Conservation (phyloP, 2,888 invertebrate genomes). For the Platerodrilus igneus region DNA sequence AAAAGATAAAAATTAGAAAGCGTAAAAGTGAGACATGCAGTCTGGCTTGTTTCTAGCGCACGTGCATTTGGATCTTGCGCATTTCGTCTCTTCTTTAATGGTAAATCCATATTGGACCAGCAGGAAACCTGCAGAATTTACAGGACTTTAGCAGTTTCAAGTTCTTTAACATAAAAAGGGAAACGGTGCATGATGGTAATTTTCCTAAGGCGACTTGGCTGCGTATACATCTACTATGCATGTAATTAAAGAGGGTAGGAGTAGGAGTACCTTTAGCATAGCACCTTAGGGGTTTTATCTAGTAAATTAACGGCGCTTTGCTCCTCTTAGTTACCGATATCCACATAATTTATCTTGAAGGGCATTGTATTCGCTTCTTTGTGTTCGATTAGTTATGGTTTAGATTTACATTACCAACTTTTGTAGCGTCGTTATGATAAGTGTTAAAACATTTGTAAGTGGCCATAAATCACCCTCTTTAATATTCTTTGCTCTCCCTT, state of each 20-base stretch:
- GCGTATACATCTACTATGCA: conserved; percentile 21
- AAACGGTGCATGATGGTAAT: no score
- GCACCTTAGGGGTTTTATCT: conserved; percentile 21
- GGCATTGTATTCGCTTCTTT: not conserved
- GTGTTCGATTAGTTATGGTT: not conserved
- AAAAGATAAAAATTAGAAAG: conserved; percentile 15
- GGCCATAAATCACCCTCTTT: conserved; percentile 40
- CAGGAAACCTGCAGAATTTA: conserved; percentile 6
- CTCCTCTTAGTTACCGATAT: no score
- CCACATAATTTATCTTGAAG: no score
- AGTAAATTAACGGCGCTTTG: conserved; percentile 17
- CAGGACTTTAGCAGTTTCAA: no score
- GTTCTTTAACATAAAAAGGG: no score
- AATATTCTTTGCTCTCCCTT: conserved; percentile 35
- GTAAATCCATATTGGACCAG: conserved; percentile 40
- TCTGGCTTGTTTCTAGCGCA: conserved; percentile 29
- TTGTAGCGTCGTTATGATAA: conserved; percentile 7
- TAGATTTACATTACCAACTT: no score
- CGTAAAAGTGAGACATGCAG: no score
- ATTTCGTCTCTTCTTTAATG: conserved; percentile 35
- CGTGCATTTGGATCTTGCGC: conserved; percentile 39
- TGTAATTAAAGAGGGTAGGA: conserved; percentile 24
- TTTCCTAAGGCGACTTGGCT: conserved; percentile 19
- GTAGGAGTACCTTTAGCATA: no score
- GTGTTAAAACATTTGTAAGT: conserved; percentile 25